A percentile compares a stretch with the other conserved stretches of the same genome.
phyloP scores from a whole-genome alignment of 2,113 vertebrate genomes.

The Myiozetetes cayanensis region DNA sequence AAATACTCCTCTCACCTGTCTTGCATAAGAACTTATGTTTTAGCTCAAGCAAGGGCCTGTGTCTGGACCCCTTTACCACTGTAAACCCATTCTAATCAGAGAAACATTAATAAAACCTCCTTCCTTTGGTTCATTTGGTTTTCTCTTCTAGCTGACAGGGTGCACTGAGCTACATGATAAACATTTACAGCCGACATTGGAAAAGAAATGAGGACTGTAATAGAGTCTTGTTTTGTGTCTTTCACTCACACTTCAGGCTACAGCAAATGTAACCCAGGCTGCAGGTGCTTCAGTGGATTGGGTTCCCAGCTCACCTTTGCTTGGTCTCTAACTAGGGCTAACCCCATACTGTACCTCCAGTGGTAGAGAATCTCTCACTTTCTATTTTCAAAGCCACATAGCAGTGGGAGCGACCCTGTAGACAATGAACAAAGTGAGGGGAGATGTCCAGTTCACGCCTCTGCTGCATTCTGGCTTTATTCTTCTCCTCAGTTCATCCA shows the following conservation, averaged over 20 bases:
- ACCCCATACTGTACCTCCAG: background rate
- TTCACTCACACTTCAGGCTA: background rate
- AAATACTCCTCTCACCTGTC: background rate
- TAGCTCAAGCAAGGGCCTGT: background rate
- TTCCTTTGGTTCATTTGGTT: constrained; percentile 18
- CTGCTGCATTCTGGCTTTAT: background rate
- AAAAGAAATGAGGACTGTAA: constrained; percentile 18
- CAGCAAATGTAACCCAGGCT: background rate
- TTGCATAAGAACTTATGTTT: background rate
- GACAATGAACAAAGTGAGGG: background rate
- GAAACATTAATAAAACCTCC: background rate
- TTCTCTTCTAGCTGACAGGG: background rate
- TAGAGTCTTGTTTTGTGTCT: background rate
- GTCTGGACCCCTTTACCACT: background rate
- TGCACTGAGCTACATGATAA: background rate
- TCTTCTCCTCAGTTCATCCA: background rate
- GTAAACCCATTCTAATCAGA: background rate
- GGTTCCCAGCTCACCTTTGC: background rate
- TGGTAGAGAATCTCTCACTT: background rate
- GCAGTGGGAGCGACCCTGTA: background rate
- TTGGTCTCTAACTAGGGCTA: background rate
- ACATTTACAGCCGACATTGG: constrained; percentile 25
- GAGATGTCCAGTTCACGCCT: background rate
- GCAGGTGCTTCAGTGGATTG: background rate
- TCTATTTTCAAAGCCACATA: accelerated